A percentile compares a stretch with the other conserved stretches of the same genome.
These are phyloP conservation scores for Deroptyus accipitrinus DNA, from an alignment of 2,113 vertebrate species.

Conservation along the genomic window DNA sequence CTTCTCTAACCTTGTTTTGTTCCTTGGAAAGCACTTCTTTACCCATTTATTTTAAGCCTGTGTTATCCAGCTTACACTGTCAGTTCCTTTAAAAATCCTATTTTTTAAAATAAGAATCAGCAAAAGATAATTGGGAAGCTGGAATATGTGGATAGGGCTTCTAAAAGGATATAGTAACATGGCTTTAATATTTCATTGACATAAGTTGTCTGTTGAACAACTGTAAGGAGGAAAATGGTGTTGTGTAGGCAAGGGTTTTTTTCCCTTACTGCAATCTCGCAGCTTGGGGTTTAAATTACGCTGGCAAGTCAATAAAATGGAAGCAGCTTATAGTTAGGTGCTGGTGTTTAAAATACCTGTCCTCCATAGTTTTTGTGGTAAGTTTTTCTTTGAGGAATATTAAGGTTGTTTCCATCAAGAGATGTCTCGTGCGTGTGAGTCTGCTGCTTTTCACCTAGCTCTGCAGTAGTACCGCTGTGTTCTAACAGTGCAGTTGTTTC, in stretches of 20 bases:
- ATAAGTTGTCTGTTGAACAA: background rate
- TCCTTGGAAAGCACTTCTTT: background rate
- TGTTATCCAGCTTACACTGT: background rate
- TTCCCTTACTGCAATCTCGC: background rate
- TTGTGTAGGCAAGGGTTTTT: background rate
- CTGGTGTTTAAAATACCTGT: background rate
- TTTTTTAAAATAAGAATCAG: background rate
- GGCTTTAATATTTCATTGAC: background rate
- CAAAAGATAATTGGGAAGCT: background rate
- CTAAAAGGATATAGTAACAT: background rate
- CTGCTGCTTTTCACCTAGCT: background rate
- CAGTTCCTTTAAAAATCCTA: background rate
- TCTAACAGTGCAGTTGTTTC: background rate
- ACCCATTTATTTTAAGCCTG: background rate
- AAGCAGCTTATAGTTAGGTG: background rate
- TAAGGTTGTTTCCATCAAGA: background rate
- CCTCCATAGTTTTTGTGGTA: background rate
- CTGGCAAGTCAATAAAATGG: background rate
- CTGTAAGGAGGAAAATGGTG: background rate
- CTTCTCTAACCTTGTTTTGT: background rate
- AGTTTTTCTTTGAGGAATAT: background rate
- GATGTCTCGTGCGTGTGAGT: background rate
- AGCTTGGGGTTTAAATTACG: background rate
- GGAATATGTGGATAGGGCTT: background rate
- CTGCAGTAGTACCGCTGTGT: background rate